Conservation (phyloP, 1,140 invertebrate genomes). For the Eriosoma lanigerum region DNA sequence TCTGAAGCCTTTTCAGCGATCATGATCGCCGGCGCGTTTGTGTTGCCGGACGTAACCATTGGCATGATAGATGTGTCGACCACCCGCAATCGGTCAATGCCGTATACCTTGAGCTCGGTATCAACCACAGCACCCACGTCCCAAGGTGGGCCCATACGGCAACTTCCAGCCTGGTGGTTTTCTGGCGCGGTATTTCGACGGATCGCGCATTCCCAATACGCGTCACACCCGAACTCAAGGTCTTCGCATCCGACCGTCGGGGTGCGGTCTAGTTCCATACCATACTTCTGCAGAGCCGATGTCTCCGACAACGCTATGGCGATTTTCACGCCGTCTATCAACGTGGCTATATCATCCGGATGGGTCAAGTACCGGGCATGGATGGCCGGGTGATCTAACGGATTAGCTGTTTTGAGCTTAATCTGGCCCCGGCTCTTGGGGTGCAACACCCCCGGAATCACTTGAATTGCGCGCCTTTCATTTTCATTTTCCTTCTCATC, state of each 20-base stretch:
- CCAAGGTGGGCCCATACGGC: slow-evolving; percentile 73
- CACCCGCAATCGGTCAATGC: slow-evolving; percentile 70
- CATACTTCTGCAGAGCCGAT: slow-evolving; percentile 68
- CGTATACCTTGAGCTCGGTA: slow-evolving; percentile 68
- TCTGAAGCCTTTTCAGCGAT: slow-evolving; percentile 80
- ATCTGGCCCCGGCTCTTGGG: slow-evolving; percentile 80
- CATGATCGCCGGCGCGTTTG: slow-evolving; percentile 80
- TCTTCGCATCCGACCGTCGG: slow-evolving; percentile 72
- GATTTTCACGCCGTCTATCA: slow-evolving; percentile 77
- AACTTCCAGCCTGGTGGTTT: slow-evolving; percentile 82
- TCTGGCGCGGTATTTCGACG: slow-evolving; percentile 74
- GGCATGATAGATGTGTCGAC: slow-evolving; percentile 82
- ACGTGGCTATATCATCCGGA: slow-evolving; percentile 70
- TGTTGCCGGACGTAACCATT: slow-evolving; percentile 73
- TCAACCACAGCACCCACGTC: slow-evolving; percentile 74
- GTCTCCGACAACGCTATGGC: slow-evolving; percentile 69
- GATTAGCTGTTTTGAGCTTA: slow-evolving; percentile 73
- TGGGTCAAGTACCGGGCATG: slow-evolving; percentile 80
- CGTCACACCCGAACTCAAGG: slow-evolving; percentile 71
- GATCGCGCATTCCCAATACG: slow-evolving; percentile 79
- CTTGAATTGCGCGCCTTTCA: slow-evolving; percentile 61
- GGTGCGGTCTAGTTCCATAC: slow-evolving; percentile 71
- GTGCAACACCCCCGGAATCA: slow-evolving; percentile 71
- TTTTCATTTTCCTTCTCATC: slow-evolving; percentile 65
- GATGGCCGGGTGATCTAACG: slow-evolving; percentile 76